Conservation (phyloP, 1,140 invertebrate species). For the Camponotus pennsylvanicus region DNA sequence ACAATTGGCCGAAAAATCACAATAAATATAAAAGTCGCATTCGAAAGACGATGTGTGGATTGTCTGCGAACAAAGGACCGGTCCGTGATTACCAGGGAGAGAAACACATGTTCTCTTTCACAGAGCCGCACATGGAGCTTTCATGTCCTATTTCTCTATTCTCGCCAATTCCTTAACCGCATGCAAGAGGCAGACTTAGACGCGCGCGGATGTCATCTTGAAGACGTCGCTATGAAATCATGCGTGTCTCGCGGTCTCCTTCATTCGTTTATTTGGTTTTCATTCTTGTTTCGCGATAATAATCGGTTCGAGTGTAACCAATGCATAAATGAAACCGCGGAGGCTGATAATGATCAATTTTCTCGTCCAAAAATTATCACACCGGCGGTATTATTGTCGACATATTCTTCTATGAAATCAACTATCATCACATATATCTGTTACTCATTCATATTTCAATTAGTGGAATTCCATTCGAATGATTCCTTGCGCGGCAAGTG, state of each 20-base stretch:
- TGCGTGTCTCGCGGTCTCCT: slow-evolving; percentile 19
- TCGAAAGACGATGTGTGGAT: background rate
- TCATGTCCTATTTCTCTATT: slow-evolving; percentile 38
- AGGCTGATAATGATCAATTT: background rate
- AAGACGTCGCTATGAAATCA: slow-evolving; percentile 11
- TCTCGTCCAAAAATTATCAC: background rate
- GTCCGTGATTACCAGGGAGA: slow-evolving; percentile 28
- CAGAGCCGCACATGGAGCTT: slow-evolving; percentile 16
- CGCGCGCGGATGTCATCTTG: slow-evolving; percentile 11
- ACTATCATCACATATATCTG: background rate
- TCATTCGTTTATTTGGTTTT: slow-evolving; percentile 39
- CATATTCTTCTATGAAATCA: background rate
- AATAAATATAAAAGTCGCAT: slow-evolving; percentile 31
- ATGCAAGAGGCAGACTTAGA: slow-evolving; percentile 31
- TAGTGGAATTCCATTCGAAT: background rate
- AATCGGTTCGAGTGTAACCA: background rate
- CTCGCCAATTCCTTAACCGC: slow-evolving; percentile 48
- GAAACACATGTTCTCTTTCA: slow-evolving; percentile 62
- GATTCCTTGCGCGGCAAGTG: slow-evolving; percentile 11
- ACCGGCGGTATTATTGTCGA: background rate
- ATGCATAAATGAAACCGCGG: background rate
- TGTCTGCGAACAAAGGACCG: slow-evolving; percentile 37
- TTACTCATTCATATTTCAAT: background rate
- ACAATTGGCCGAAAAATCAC: slow-evolving; percentile 19
- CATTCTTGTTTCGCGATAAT: background rate